Base-by-base conservation (phyloP, 53 echinoderm and acorn worm species). In the Patiria pectinifera region DNA sequence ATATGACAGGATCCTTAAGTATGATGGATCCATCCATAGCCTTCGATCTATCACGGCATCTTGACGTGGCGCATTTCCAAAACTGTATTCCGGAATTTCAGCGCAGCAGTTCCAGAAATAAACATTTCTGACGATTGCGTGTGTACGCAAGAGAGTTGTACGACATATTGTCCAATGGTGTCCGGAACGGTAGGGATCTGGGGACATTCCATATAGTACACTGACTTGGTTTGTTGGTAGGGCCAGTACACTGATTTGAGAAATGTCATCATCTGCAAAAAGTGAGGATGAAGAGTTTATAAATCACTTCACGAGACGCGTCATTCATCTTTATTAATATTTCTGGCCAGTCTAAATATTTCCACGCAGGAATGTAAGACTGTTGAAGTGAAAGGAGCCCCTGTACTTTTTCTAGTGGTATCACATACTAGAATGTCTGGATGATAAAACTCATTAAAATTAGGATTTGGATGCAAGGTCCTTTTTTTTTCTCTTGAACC, bases 301-400 rank as follows among this genome's bases (percentile, higher is more conserved):
- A 77, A 88, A 88, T 88, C 88, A 88, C 76, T 78, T 18, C 58
- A 8, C 88, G 9, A 45, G 46, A 59, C 16, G 44, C 44, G 76
- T 61, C 78, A 88, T 88, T 78, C 77, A 59, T 88, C 88, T 88
- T 88, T 88, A 88, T 88, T 88, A 77, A 88, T 72, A 59, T 85
- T 69, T 85, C 74, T 74, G n/a, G n/a, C 60, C 88, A 88, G 88
- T 88, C 88, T 88, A 88, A 88, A 88, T 88, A 88, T 78, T 88
- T 88, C 61, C 78, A 62, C 43, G 74, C 62, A 88, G 59, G 88
- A 88, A 88, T 88, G 76, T 78, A 47, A 74, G 74, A 71, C 72
- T 86, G 86, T 23, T 62, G 58, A 61, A 78, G 78, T 45, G 21
- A 45, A 43, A 47, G 78, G 45, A 44, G 88, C 59, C 59, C 60